Percentiles rank a stretch among this genome's conserved stretches.
Evolutionary conservation across 2,113 vertebrate species (phyloP).

Genomic region (Machaerirhynchus nigripectus): DNA sequence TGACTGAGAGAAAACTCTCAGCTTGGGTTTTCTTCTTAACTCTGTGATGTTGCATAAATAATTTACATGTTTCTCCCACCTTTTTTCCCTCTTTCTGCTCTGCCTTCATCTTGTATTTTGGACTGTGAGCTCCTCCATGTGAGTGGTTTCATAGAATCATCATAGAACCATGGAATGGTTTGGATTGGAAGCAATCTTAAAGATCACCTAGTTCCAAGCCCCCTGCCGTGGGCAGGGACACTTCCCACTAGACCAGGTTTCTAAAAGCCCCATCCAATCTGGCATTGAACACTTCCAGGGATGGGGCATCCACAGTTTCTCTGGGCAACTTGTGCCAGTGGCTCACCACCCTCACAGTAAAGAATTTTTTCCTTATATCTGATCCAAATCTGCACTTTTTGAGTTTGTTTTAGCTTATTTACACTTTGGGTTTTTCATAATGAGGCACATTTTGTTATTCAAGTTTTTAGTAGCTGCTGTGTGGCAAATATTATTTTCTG

Average conservation of each 20-base stretch:
- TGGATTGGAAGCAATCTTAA: neutral
- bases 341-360: neutral
- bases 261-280: accelerated
- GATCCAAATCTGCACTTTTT: neutral
- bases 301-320: neutral
- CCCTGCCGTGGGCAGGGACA: too few species aligned
- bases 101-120: neutral
- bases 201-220: accelerated
- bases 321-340: neutral
- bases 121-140: neutral
- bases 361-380: neutral
- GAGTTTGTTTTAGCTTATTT: neutral
- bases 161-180: neutral
- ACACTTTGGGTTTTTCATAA: neutral
- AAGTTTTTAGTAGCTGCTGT: neutral
- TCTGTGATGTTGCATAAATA: neutral
- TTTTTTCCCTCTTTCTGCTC: neutral
- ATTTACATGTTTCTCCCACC: neutral
- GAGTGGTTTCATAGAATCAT: neutral
- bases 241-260: neutral
- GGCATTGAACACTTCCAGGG: neutral
- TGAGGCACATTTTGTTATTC: neutral
- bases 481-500: neutral
- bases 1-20: neutral
- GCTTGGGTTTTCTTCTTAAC: neutral